Evolutionary conservation across 2,797 vertebrate species (phyloP), one percentile per base, ranked within the genome.

Genomic region (Petrocephalus schoutedeni): DNA sequence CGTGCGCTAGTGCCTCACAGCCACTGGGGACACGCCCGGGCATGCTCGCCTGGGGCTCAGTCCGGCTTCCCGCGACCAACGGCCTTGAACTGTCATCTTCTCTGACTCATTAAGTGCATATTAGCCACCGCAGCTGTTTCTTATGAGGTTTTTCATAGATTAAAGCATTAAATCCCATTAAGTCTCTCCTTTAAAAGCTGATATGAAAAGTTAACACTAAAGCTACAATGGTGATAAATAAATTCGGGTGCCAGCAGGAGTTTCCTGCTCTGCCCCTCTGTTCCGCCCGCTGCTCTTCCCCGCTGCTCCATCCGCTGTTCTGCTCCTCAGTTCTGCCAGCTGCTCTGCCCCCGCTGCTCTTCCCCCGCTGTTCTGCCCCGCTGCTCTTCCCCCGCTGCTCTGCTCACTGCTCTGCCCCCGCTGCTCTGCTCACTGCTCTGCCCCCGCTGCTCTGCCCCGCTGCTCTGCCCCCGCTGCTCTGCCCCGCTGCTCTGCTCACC

Each of bases 21-120:
- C 86, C 80, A 82, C 51, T 51, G 83, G 87, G 54, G 89, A 93
- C 88, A 90, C 89, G 92, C 90, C 92, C 89, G 90, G 90, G 90
- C 92, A 92, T 91, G 92, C 90, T 19, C 12, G 10, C 21, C 57
- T 85, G 74, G 36, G 74, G 89, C 54, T n/a, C 89, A 54, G 77
- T 89, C 87, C 86, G 64, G 90, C 90, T 88, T 91, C 90, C 89
- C 89, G 16, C 57, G 53, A 53, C 87, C 87, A 9, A 9, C 28
- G 45, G 77, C 80, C 53, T 36, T 87, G 80, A 89, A 87, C 88
- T 53, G 14, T 85, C 32, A 77, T 80, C 28, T 53, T 61, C 28
- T 57, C 51, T 84, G 45, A 89, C 49, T 71, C 88, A 87, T 84
- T 64, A 28, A 32, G 1, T 82, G 7, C 28, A 41, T 83, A 67